Base-by-base conservation (phyloP, 30 jellyfish, hydroid and myxozoan genomes). In the Hydra vulgaris region DNA sequence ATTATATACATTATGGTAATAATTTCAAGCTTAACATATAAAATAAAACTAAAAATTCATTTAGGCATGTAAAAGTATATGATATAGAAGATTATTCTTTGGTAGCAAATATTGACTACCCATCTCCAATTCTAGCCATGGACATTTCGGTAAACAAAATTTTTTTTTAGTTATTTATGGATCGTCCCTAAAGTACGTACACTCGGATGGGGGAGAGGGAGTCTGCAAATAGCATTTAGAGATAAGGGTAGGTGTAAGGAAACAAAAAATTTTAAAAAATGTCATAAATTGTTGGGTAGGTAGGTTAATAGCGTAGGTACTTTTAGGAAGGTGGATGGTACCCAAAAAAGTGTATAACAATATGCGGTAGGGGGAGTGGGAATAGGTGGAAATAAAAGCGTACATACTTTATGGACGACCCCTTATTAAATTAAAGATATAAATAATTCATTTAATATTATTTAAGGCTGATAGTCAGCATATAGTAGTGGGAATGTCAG, bases 401-500 rank as follows among this genome's bases (percentile, higher is more conserved):
- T n/a, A n/a, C n/a, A n/a, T n/a, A n/a, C n/a, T n/a, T n/a, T n/a
- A n/a, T n/a, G n/a, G n/a, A n/a, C n/a, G n/a, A n/a, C n/a, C n/a
- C n/a, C n/a, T n/a, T n/a, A n/a, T n/a, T n/a, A n/a, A 56, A 56
- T 56, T 56, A 56, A 56, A 15, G 71, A n/a, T 56, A 56, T 56
- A 56, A 15, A 15, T 56, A 56, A 15, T 56, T 56, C n/a, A n/a
- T 56, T 56, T 56, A 15, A 68, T 8, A 27, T 27, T 4, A 23
- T 83, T 67, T 27, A 7, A 92, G 99, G 87, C 77, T 18, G 94
- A 76, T 70, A 88, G 92, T 3, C 79, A 86, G 25, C 96, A 92
- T 74, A 24, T 92, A 68, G 93, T 84, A 8, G 96, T 80, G 22
- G 99, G 99, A 0, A 84, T 92, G 99, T 84, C 95, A 8, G 99